Evolutionary conservation across 2,113 vertebrate genomes (phyloP), one percentile per base, ranked within the genome.

Genomic region (Grammomys dolichurus): DNA sequence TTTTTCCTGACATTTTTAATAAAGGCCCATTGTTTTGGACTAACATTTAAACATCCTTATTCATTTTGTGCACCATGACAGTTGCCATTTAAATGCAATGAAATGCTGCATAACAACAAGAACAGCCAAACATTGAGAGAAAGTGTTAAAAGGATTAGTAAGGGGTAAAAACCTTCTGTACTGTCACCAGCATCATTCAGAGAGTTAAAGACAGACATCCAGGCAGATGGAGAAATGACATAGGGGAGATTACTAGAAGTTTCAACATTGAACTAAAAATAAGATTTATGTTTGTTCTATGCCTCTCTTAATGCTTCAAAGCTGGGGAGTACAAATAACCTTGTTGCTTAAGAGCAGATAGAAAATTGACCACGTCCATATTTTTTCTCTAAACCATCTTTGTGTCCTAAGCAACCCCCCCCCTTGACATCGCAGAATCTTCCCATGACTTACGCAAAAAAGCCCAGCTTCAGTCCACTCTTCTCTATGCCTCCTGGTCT

Each of bases 321-420:
- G 26, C 36, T 56, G 12, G 43, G 26, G n/a, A 46, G 33, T 63
- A 58, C 56, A 82, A 93, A 89, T 73, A 93, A 81, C 36, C 20
- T 86, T 69, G 11, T 28, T 22, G 22, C 12, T 80, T 84, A 87
- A 92, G 56, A 31, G 11, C 26, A 82, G 85, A 26, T 7, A 31
- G 46, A 95, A 92, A 95, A 76, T 60, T 48, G 46, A 76, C 28
- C 20, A 2, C 89, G 85, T 24, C 56, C 31, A 26, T 90, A 40
- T 28, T 87, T 97, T 89, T 95, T 69, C 95, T 95, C 36, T 60
- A 92, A 93, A 67, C n/a, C 13, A 77, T 76, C 51, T 60, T 31
- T 63, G 75, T 7, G 81, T n/a, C 87, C n/a, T 58, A 67, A 93
- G 78, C n/a, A 82, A 82, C 90, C 84, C 60, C 56, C 84, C 54